phyloP scores from a whole-genome alignment of 2,888 invertebrate genomes.

The Diaprepes abbreviatus region DNA sequence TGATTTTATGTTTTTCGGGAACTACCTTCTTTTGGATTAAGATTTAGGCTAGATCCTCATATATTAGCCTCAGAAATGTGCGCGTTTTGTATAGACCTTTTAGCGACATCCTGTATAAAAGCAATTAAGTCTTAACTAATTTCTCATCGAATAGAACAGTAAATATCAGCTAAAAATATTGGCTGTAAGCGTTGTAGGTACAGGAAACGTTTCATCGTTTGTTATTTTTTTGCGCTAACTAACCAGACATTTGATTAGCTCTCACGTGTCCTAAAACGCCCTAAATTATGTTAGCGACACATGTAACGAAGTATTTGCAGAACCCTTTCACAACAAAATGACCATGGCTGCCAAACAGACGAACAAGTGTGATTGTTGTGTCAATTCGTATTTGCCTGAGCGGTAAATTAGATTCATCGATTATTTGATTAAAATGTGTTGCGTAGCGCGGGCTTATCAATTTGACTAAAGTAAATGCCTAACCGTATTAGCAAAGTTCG shows the following conservation, averaged over 20 bases:
- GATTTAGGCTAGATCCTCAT: no score
- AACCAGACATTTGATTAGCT: slow-evolving; percentile 40
- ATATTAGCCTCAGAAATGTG: no score
- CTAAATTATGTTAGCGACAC: slow-evolving; percentile 47
- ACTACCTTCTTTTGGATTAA: no score
- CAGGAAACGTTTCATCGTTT: no score
- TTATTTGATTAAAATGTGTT: slow-evolving; percentile 63
- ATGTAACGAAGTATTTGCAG: slow-evolving; percentile 47
- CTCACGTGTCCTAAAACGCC: slow-evolving; percentile 28
- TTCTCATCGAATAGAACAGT: no score
- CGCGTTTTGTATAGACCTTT: no score
- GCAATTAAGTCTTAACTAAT: no score
- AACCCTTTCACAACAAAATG: slow-evolving; percentile 61
- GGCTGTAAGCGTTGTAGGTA: no score
- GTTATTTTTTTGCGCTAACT: slow-evolving; percentile 11
- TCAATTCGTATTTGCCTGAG: slow-evolving; percentile 65
- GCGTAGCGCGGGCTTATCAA: slow-evolving; percentile 53
- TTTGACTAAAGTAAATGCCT: slow-evolving; percentile 52
- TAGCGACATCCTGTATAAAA: no score
- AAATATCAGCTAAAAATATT: no score
- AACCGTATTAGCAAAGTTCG: slow-evolving; percentile 12
- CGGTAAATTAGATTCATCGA: slow-evolving; percentile 66
- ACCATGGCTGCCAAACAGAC: slow-evolving; percentile 56
- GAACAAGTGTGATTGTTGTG: slow-evolving; percentile 65
- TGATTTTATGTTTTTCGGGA: no score